Percentiles rank a stretch among this genome's conserved stretches.
Conservation (phyloP, 2,113 vertebrate species). For the Crotalus horridus region DNA sequence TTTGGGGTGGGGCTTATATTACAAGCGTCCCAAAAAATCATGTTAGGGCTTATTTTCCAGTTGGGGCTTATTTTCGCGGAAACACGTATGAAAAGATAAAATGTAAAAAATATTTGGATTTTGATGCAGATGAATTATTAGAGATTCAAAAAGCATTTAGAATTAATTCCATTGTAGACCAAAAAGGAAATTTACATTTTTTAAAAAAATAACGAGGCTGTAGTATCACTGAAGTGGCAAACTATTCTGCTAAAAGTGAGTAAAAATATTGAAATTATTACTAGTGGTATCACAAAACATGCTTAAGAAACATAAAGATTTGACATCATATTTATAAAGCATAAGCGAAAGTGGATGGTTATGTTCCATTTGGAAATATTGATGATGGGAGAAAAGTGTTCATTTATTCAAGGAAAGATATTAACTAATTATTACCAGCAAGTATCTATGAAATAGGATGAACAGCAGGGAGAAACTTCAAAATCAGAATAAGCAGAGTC, state of each 20-base stretch:
- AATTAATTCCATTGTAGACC: not conserved
- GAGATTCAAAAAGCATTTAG: not conserved
- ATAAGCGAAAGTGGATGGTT: not conserved
- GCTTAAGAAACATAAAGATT: not conserved
- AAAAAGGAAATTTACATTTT: not conserved
- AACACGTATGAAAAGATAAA: not conserved
- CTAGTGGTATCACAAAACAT: not conserved
- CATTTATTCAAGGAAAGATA: not conserved
- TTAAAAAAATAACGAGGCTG: not conserved
- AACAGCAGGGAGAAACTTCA: not conserved
- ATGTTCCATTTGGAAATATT: not conserved
- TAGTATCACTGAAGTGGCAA: not conserved
- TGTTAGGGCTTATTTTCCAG: too few relatives aligned
- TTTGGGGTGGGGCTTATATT: too few relatives aligned
- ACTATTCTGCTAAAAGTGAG: not conserved
- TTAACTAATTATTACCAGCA: not conserved
- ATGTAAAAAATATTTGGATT: not conserved
- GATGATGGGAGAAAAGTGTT: not conserved
- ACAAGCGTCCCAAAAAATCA: too few relatives aligned
- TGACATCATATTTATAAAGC: not conserved
- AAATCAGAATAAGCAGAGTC: not conserved
- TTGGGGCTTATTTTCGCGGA: too few relatives aligned
- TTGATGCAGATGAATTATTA: not conserved
- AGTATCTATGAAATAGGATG: not conserved
- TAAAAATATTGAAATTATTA: not conserved